Conservation (phyloP, 2,888 invertebrate species). For the Sinhomidia bicolor region DNA sequence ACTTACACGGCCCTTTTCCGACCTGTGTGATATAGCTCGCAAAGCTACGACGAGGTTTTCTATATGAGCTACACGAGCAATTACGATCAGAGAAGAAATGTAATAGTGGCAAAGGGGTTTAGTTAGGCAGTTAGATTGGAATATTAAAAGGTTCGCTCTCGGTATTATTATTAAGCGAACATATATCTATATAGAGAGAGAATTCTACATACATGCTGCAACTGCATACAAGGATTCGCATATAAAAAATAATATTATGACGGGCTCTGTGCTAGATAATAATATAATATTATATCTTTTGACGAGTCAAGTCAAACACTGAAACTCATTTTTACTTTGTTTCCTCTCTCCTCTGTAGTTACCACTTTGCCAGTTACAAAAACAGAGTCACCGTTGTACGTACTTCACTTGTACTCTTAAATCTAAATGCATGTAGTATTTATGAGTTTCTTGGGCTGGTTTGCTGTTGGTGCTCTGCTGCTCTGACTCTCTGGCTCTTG, state of each 20-base stretch:
- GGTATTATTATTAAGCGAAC: neutral
- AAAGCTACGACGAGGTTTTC: conserved; percentile 9
- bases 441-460: conserved; percentile 23
- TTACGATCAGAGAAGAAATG: conserved; percentile 48
- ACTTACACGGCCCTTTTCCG: conserved; percentile 60
- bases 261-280: neutral
- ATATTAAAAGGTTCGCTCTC: neutral
- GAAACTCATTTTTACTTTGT: conserved; percentile 57
- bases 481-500: neutral
- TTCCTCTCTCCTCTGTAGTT: neutral
- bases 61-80: conserved; percentile 57
- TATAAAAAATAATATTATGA: conserved; percentile 3
- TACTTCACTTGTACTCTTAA: neutral
- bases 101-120: conserved; percentile 51
- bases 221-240: neutral
- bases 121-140: conserved; percentile 22
- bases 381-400: conserved; percentile 14
- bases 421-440: conserved; percentile 11
- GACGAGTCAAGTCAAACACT: conserved; percentile 39
- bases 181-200: no score
- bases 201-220: neutral
- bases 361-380: conserved; percentile 10
- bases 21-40: conserved; percentile 41
- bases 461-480: neutral
- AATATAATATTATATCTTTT: neutral